These are phyloP conservation scores for Baryphthengus martii DNA, from an alignment of 2,113 vertebrate species.

Conservation along the genomic window DNA sequence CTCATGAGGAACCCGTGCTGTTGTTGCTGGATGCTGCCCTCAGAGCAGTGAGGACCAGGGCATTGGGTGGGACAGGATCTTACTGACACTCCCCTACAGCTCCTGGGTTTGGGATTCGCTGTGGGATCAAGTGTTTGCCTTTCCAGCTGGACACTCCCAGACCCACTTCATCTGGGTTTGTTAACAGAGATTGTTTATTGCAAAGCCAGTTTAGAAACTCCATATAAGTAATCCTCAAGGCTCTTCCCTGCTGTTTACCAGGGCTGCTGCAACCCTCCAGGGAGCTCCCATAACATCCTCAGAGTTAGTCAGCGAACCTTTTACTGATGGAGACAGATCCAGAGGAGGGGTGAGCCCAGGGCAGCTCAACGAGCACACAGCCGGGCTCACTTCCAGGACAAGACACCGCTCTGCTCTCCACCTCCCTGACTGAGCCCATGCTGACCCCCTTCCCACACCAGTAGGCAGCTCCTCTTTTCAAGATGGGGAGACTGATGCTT, in stretches of 20 bases:
- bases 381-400: not conserved
- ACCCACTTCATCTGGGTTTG: not conserved
- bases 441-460: not conserved
- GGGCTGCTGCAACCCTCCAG: not conserved
- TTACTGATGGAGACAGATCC: not conserved
- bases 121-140: not conserved
- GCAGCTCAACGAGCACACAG: not conserved
- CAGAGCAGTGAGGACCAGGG: not conserved
- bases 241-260: not conserved
- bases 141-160: constrained; percentile 44
- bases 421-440: not conserved
- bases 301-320: not conserved
- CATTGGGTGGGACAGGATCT: constrained; percentile 22
- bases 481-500: not conserved
- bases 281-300: not conserved
- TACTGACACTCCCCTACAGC: not conserved
- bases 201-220: not conserved
- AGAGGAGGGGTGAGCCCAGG: not conserved
- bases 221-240: not conserved
- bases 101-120: constrained; percentile 4
- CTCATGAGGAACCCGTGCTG: not conserved
- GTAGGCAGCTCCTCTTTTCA: not conserved
- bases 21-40: not conserved
- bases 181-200: not conserved
- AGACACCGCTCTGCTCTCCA: not conserved